Evolutionary conservation across 2,113 vertebrate species (phyloP), one percentile per base, ranked within the genome.

Genomic region (Nettapus auritus): DNA sequence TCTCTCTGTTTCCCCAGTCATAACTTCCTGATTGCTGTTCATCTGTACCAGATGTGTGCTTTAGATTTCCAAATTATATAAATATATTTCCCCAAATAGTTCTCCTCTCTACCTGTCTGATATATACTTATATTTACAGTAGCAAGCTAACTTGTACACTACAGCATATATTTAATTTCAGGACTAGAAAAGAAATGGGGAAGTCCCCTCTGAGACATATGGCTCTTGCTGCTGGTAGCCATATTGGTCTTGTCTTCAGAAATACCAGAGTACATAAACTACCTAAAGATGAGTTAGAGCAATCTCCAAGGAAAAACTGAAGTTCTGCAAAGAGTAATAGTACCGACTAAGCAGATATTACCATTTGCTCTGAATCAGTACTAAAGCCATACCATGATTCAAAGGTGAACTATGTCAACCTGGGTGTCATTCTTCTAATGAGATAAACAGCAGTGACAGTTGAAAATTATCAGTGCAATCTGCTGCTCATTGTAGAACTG

Each of bases 41-140:
- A 93, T 95, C 76, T 84, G 86, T 88, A 95, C 85, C 95, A 97
- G 93, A 97, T 97, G 97, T 97, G 87, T 3, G 3, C 70, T 94
- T 90, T 79, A 82, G 38, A 64, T 84, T 91, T 93, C 87, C 80
- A 74, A 92, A 81, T 55, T 82, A 53, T 46, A 74, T 62, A 74
- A 96, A 93, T 3, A 2, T 60, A 60, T 73, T 93, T 57, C 75
- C 74, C 68, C 63, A 74, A 93, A 94, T n/a, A 25, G 28, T 66
- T 94, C 53, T 84, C 59, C 36, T 78, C n/a, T 53, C 75, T 92
- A 77, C 68, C 50, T 14, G 19, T 91, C 88, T 95, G 85, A 63
- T 93, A 57, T 76, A 74, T 74, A 59, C 88, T 91, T 96, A 71
- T 88, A 90, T 95, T 93, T 96, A 95, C 90, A 92, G 67, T 92